Percentiles rank a stretch among this genome's conserved stretches.
Evolutionary conservation across 2,113 vertebrate species (phyloP).

Genomic region (Bombycilla garrulus): DNA sequence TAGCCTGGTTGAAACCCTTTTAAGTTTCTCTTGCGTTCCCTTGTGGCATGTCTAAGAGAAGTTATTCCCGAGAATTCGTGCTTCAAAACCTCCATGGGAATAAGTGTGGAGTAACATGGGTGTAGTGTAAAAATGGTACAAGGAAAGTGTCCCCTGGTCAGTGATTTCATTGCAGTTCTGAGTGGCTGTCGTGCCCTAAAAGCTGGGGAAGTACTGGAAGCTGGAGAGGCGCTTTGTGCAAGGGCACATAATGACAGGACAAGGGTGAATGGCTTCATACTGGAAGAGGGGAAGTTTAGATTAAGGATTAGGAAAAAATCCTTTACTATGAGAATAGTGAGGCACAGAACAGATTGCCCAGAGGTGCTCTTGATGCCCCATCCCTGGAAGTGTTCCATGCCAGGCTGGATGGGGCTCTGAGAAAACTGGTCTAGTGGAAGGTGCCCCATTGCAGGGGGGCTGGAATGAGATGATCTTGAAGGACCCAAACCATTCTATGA

Average conservation of each 20-base stretch:
- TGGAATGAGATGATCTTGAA: background rate
- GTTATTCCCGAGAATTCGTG: background rate
- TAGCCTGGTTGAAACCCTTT: conserved; percentile 8
- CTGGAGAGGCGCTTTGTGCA: background rate
- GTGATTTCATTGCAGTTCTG: background rate
- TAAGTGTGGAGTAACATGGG: background rate
- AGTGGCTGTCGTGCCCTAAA: background rate
- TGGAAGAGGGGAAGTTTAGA: background rate
- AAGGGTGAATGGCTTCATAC: background rate
- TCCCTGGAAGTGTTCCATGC: background rate
- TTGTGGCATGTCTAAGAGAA: background rate
- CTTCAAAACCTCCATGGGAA: background rate
- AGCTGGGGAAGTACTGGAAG: background rate
- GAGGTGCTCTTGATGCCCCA: background rate
- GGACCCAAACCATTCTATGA: background rate
- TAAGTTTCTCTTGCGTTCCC: background rate
- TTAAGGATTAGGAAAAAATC: background rate
- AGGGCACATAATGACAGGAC: background rate
- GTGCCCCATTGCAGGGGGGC: background rate
- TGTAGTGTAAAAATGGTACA: background rate
- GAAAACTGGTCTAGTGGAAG: background rate
- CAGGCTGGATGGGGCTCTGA: background rate
- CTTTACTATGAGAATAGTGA: background rate
- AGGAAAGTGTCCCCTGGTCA: background rate
- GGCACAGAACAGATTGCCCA: background rate